A percentile compares a stretch with the other conserved stretches of the same genome.
Conservation (phyloP, 2,888 invertebrate species). For the Clostera curtula region DNA sequence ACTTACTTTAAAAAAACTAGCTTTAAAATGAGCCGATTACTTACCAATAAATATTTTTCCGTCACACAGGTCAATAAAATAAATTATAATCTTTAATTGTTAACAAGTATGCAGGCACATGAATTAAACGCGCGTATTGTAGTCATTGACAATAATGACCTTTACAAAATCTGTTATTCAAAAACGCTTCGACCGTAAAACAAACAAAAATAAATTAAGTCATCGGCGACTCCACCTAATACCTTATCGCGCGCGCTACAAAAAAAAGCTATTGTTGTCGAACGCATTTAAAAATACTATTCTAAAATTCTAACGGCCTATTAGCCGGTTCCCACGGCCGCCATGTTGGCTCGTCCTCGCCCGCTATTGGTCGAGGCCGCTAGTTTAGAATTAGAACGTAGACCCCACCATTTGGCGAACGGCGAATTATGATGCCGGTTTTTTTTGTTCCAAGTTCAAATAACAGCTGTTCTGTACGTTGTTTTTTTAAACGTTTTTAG, state of each 20-base stretch:
- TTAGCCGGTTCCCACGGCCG: constrained; percentile 74
- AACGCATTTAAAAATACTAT: constrained; percentile 69
- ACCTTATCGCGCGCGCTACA: constrained; percentile 20
- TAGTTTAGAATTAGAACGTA: constrained; percentile 73
- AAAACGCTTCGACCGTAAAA: too few relatives aligned
- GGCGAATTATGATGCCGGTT: constrained; percentile 63
- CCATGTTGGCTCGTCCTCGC: constrained; percentile 71
- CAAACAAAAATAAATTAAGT: constrained; percentile 12
- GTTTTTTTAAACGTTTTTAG: constrained; percentile 16
- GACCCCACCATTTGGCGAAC: constrained; percentile 73
- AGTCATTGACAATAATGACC: too few relatives aligned
- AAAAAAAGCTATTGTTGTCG: constrained; percentile 58
- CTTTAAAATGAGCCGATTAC: too few relatives aligned
- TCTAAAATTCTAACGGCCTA: constrained; percentile 73
- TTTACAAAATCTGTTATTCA: too few relatives aligned
- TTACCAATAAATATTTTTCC: too few relatives aligned
- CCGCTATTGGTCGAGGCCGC: constrained; percentile 69
- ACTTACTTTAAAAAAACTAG: too few relatives aligned
- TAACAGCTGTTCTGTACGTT: constrained; percentile 48
- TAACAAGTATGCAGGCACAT: too few relatives aligned
- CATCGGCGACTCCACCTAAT: constrained; percentile 2
- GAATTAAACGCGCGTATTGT: too few relatives aligned
- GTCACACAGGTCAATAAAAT: too few relatives aligned
- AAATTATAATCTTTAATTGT: too few relatives aligned
- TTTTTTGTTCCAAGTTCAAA: constrained; percentile 63